Percentiles rank a stretch among this genome's conserved stretches.
Evolutionary conservation across 1,140 invertebrate species (phyloP).

Genomic region (Diploscapter pachys): DNA sequence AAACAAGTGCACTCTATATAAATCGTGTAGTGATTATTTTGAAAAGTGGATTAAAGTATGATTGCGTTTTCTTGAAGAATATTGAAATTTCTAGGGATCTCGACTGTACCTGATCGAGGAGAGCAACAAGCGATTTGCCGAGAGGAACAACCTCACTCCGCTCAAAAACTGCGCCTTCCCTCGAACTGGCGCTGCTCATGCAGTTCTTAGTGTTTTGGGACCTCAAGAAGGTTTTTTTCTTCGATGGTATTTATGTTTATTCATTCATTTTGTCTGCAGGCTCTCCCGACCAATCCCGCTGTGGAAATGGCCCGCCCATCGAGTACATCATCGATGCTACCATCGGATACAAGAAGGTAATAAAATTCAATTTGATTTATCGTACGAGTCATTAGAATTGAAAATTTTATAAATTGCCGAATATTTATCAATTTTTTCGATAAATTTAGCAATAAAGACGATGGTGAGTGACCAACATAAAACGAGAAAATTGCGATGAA

Average conservation of each 20-base stretch:
- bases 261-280: no score
- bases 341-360: conserved; percentile 40
- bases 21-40: neutral
- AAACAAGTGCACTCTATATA: neutral
- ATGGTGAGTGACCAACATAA: no score
- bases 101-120: conserved; percentile 49
- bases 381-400: no score
- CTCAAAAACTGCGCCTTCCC: conserved; percentile 51
- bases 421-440: no score
- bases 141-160: conserved; percentile 46
- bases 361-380: no score
- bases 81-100: conserved; percentile 38
- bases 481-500: no score
- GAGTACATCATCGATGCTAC: conserved; percentile 55
- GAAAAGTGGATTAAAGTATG: neutral
- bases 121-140: conserved; percentile 42
- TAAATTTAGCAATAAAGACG: no score
- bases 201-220: conserved; percentile 49
- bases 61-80: conserved; percentile 19
- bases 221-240: conserved; percentile 25
- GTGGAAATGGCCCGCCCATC: conserved; percentile 39
- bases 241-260: no score
- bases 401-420: no score
- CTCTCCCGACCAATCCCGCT: conserved; percentile 1
- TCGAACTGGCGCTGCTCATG: conserved; percentile 48